Conservation (phyloP, 2,113 vertebrate genomes). For the Colaptes auratus region DNA sequence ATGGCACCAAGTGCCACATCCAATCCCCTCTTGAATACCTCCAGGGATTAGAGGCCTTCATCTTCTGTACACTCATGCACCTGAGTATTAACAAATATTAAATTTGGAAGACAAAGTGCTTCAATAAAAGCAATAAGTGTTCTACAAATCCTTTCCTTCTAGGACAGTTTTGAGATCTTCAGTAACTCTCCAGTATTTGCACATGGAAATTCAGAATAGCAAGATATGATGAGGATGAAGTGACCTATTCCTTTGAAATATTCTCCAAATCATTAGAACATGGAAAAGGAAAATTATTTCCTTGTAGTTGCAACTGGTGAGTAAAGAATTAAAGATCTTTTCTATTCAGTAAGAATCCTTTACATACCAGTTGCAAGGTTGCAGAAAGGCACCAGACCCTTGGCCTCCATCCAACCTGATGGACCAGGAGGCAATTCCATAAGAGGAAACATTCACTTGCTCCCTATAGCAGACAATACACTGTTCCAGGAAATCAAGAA, state of each 20-base stretch:
- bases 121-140: not conserved
- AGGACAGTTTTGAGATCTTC: not conserved
- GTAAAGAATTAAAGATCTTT: not conserved
- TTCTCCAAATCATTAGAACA: not conserved
- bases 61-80: not conserved
- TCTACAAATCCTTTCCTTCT: not conserved
- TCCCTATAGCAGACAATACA: not conserved
- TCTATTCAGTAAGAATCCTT: not conserved
- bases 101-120: not conserved
- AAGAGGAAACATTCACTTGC: not conserved
- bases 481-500: not conserved
- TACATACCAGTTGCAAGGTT: not conserved
- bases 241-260: accelerated
- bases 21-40: too few relatives aligned
- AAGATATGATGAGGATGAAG: not conserved
- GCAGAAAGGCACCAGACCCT: not conserved
- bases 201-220: not conserved
- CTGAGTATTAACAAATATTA: not conserved
- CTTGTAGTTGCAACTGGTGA: not conserved
- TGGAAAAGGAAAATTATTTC: not conserved
- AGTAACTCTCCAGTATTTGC: not conserved
- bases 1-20: too few relatives aligned
- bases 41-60: not conserved
- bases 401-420: not conserved
- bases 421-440: not conserved